Base-by-base conservation (phyloP, 2,113 vertebrate species). In the Stigmatopora nigra region DNA sequence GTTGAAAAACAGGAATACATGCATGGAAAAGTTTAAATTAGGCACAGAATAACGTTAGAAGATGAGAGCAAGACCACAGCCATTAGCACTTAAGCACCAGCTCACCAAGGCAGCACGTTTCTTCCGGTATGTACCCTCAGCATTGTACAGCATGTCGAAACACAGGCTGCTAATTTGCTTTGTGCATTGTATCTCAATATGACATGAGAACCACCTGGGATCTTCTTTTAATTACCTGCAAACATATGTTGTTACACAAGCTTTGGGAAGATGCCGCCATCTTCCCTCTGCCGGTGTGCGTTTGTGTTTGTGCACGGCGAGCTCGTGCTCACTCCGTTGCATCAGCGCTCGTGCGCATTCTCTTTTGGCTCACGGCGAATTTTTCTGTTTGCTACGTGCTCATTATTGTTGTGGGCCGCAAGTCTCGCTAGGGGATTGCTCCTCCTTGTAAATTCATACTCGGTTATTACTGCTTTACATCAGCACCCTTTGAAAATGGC, bases 221-320 rank as follows among this genome's bases (percentile, higher is more conserved):
- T 80, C 77, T 77, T 84, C 75, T 83, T 77, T 88, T 90, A 90
- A 91, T 91, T 89, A 89, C 87, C 85, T 83, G 76, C 77, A 86
- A 89, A 86, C 89, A 89, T 88, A 84, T 89, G 86, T 86, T 84
- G 81, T 78, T 84, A 79, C 77, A 78, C 73, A 79, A 64, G 78
- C 77, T 65, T 65, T 48, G 71, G 79, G 78, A 85, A 86, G 78
- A 86, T 73, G 78, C 67, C 83, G 73, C 73, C 71, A 75, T 87
- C 65, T 79, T 72, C 76, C 62, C 56, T 58, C 61, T 71, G 65
- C 65, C 35, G 20, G 44, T 73, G 69, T 76, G 61, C 68, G 57
- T 61, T 61, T 36, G 38, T 60, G 64, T 58, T 25, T 58, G 49
- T 7, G 64, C 25, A 25, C 47, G 25, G 16, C 36, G 31, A 35